phyloP scores from a whole-genome alignment of 1,140 invertebrate genomes.

The Drosophila neocordata region DNA sequence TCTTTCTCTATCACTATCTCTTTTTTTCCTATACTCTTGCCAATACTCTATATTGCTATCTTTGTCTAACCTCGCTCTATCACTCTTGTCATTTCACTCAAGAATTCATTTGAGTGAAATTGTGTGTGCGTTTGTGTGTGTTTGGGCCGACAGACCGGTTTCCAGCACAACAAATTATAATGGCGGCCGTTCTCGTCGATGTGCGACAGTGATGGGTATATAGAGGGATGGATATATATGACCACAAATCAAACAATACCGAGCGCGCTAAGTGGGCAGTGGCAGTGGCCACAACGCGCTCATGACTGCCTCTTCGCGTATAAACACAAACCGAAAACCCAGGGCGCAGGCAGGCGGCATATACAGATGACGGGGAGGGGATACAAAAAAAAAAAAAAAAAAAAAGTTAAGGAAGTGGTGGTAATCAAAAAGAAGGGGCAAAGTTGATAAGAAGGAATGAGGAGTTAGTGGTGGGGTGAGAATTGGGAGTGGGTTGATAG shows the following conservation, averaged over 20 bases:
- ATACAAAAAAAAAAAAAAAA: no score
- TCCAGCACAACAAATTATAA: constrained; percentile 72
- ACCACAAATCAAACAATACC: constrained; percentile 65
- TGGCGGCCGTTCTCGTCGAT: constrained; percentile 64
- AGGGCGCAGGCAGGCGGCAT: no score
- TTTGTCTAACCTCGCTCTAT: neutral
- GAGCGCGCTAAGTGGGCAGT: constrained; percentile 28
- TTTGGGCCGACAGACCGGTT: constrained; percentile 59
- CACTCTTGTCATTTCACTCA: constrained; percentile 36
- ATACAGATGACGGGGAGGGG: no score
- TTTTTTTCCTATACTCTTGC: no score
- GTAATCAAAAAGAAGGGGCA: constrained; percentile 3
- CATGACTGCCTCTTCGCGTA: constrained; percentile 60
- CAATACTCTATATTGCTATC: neutral
- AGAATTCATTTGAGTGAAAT: constrained; percentile 54
- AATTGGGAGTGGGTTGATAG: constrained; percentile 9
- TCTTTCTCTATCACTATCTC: neutral
- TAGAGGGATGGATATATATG: constrained; percentile 36
- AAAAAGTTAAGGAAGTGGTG: no score
- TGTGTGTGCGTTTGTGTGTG: neutral
- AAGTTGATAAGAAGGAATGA: constrained; percentile 8
- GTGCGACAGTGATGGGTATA: constrained; percentile 40
- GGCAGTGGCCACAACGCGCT: constrained; percentile 55
- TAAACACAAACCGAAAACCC: constrained; percentile 31
- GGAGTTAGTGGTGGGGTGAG: neutral